A percentile compares a stretch with the other conserved stretches of the same genome.
Evolutionary conservation across 92 coral and sea anemone species (phyloP).

Genomic region (Heliopora coerulea): DNA sequence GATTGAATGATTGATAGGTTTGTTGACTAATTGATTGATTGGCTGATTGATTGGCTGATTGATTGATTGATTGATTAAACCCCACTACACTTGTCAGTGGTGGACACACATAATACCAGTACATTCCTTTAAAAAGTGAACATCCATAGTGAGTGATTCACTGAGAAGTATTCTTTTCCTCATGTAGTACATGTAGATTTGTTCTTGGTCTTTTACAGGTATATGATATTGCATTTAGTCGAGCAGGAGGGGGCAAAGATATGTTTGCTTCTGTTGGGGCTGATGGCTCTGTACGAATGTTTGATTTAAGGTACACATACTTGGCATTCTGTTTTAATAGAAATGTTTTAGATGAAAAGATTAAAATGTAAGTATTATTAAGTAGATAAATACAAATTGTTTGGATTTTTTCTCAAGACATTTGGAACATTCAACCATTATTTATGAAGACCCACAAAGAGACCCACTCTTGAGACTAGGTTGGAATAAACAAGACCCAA

Average conservation of each 20-base stretch:
- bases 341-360: no score
- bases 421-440: constrained; percentile 95
- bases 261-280: constrained; percentile 99
- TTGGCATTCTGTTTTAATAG: neutral
- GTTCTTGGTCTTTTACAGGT: constrained; percentile 57
- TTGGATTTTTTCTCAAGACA: constrained; percentile 54
- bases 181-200: no score
- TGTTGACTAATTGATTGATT: no score
- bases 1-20: no score
- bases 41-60: no score
- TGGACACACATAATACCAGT: no score
- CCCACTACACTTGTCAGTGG: no score
- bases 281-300: constrained; percentile 99
- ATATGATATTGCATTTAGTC: constrained; percentile 95
- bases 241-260: constrained; percentile 96
- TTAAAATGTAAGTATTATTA: no score
- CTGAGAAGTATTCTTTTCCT: no score
- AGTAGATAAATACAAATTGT: neutral
- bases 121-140: no score
- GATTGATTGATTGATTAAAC: no score
- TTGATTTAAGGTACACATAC: constrained; percentile 97
- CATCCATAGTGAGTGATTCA: no score
- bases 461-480: constrained; percentile 88
- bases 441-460: constrained; percentile 97
- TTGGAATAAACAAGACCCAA: constrained; percentile 99